Base-by-base conservation (phyloP, 2,113 vertebrate species). In the Alouatta palliata region DNA sequence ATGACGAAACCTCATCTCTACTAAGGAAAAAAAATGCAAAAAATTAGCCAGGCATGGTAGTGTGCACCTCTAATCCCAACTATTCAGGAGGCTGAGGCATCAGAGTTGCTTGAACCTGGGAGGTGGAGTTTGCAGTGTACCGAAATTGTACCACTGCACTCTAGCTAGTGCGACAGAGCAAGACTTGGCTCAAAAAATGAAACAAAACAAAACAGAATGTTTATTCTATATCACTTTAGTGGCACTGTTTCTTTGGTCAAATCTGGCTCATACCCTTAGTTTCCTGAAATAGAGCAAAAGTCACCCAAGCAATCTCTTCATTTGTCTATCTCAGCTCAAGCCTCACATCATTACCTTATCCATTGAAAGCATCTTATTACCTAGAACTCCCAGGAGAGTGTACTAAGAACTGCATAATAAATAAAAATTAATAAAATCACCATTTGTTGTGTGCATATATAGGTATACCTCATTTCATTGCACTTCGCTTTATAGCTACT, bases 341-440 rank as follows among this genome's bases (percentile, higher is more conserved):
- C 14, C n/a, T 9, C 54, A 40, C 5, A 40, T 45, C 30, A 91
- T 68, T 35, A 49, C 75, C 1, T 54, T 49, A 73, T 43, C 25
- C 64, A 76, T 19, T 81, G 82, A 81, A 93, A 91, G 17, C 10
- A 61, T 35, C n/a, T 86, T 30, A 32, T 92, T 86, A 75, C 12
- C 58, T 76, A 27, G 25, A 93, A 95, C 16, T 75, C 23, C 35
- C 56, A 56, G 40, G 21, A 61, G 1, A 94, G 30, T 73, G 6
- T 32, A 35, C n/a, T 25, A 27, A 79, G 52, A 92, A 32, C n/a
- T 17, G 2, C 27, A 45, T 47, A 66, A 84, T 89, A 89, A 17
- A 73, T 56, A 75, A 70, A 83, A 87, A 70, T 49, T 64, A 89
- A 75, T 10, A 27, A 58, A 75, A 66, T 84, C 64, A 66, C 35